These are phyloP conservation scores for Coranthus polyacanthus DNA, from an alignment of 2,797 vertebrate genomes.

Conservation along the genomic window DNA sequence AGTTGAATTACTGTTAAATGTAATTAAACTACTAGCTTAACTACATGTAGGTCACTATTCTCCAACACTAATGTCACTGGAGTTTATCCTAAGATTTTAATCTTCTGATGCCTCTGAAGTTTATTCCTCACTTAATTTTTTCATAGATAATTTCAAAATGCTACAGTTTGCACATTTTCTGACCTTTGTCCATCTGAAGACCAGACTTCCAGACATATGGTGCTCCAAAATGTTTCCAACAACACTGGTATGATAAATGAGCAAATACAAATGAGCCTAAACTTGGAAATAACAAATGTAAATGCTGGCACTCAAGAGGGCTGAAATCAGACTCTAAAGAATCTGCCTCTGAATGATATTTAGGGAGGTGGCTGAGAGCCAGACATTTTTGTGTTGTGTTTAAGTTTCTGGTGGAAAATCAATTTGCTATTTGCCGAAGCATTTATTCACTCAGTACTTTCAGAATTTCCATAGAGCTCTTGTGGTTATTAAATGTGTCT, in stretches of 20 bases:
- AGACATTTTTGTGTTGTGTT: slow-evolving; percentile 26
- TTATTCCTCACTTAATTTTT: slow-evolving; percentile 12
- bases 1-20: too few relatives aligned
- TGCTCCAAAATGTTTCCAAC: slow-evolving; percentile 18
- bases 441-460: slow-evolving; percentile 36
- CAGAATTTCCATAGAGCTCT: slow-evolving; percentile 29
- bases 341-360: slow-evolving; percentile 48
- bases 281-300: slow-evolving; percentile 50
- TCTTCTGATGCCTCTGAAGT: slow-evolving; percentile 7
- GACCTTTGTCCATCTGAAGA: slow-evolving; percentile 11
- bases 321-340: slow-evolving; percentile 29
- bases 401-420: slow-evolving; percentile 57
- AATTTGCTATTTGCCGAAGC: slow-evolving; percentile 44
- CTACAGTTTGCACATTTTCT: slow-evolving; percentile 14
- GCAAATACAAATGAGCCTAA: slow-evolving; percentile 45
- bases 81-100: slow-evolving; percentile 8
- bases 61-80: slow-evolving; percentile 7
- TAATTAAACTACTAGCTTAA: too few relatives aligned
- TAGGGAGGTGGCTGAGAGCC: slow-evolving; percentile 43
- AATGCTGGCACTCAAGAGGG: slow-evolving; percentile 40
- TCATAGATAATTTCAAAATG: slow-evolving; percentile 26
- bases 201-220: slow-evolving; percentile 15
- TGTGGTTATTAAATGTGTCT: slow-evolving; percentile 34
- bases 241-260: slow-evolving; percentile 35
- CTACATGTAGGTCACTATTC: neutral